Base-by-base conservation (phyloP, 92 coral and sea anemone genomes). In the Zoanthus sociatus region DNA sequence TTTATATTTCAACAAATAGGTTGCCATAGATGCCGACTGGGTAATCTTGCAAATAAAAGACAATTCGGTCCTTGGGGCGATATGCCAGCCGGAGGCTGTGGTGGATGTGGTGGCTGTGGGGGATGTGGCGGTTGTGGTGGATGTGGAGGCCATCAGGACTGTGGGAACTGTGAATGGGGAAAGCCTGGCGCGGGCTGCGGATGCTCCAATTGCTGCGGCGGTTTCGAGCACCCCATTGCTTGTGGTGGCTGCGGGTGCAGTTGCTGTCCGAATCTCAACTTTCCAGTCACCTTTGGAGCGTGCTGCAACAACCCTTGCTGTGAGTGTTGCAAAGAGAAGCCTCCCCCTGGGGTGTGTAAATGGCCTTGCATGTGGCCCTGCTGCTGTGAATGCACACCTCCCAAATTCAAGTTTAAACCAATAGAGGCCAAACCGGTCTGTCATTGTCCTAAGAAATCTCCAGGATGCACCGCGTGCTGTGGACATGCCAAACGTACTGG, bases 291-390 rank as follows among this genome's bases (percentile, higher is more conserved):
- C 17, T 93, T 93, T 69, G 96, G 96, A 17, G 96, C 94, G 32
- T 87, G 87, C 86, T 90, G 86, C 14, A 90, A 92, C 75, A 92
- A 92, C 44, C 95, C 95, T 51, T 86, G 91, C 53, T 92, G 95
- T 81, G 90, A 79, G 58, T 79, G 96, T 64, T 94, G 98, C 83
- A 86, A 87, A 79, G 93, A 94, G 88, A 91, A 91, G 89, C 94
- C 98, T 45, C 89, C 87, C 77, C 82, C 87, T 30, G 98, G 98
- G 42, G 90, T 93, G 87, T 95, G 98, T 91, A 94, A 95, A 87
- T 95, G 98, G 98, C 98, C 98, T 12, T 95, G 98, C 84, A 93
- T 93, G 94, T 95, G 98, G 98, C 98, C 98, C 26, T 95, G 98
- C 91, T 95, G 98, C 91, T 94, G 98, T 81, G 92, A 92, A 72